Evolutionary conservation across 2,888 invertebrate species (phyloP), one percentile per base, ranked within the genome.

Genomic region (Muschampia plurimacula): DNA sequence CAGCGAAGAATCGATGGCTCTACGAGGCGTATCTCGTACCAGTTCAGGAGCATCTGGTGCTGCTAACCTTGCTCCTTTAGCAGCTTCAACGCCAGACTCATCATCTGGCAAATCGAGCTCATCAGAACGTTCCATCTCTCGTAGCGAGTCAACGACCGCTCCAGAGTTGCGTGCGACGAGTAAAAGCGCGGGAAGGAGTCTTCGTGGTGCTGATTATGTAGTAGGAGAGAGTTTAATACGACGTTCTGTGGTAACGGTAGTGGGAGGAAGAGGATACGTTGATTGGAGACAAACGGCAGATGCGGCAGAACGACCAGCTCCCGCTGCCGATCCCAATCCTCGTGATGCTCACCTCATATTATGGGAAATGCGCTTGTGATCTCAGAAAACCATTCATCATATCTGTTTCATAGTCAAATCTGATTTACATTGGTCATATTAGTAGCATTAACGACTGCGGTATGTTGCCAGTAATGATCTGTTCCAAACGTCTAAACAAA

Each of bases 281-380:
- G 97, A 97, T 90, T 97, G 97, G 96, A 95, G 97, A 72, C 97
- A 97, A 82, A 96, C 96, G 22, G 96, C 96, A 82, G 96, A 96
- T 85, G 93, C 95, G 39, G 91, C 95, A 2, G 95, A 96, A 78
- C 92, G 95, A 44, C 92, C 95, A 8, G 89, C 91, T 69, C 90
- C 93, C 62, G 93, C 95, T 57, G 95, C 95, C 65, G 97, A 97
- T 75, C 96, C 96, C 64, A 97, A 97, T 87, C 96, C 96, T 76
- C 97, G 96, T 83, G 97, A 98, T 95, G 98, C 98, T 15, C 97
- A 98, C 90, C 96, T 98, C 82, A 97, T 98, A 76, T 96, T 98
- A 66, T 98, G 98, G 98, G 98, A 98, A 81, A 93, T 91, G 92
- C 88, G 94, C 67, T 86, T 92, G 89, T 93, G 90, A 92, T 87